Conservation (phyloP, 2,888 invertebrate species). For the Dusona sp. region DNA sequence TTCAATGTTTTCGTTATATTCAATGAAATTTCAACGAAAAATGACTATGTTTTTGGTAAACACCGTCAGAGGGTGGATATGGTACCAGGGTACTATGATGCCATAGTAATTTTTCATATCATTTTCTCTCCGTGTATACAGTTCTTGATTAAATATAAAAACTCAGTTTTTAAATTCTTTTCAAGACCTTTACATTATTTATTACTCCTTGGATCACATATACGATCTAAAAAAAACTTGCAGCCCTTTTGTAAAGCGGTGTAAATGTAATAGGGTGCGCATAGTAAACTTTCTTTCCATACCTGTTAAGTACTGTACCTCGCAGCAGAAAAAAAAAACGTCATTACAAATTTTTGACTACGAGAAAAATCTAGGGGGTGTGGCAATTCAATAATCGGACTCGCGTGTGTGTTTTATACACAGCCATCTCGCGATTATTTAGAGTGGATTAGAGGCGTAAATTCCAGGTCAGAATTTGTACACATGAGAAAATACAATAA, state of each 20-base stretch:
- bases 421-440: not conserved
- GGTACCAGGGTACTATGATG: too few relatives aligned
- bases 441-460: not conserved
- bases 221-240: not conserved
- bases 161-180: not conserved
- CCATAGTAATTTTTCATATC: too few relatives aligned
- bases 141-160: not conserved
- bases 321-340: conserved; percentile 6
- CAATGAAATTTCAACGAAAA: too few relatives aligned
- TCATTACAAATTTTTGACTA: not conserved
- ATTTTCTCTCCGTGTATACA: too few relatives aligned
- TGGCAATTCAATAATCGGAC: not conserved
- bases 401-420: not conserved
- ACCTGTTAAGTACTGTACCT: conserved; percentile 1
- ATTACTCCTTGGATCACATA: not conserved
- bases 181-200: not conserved
- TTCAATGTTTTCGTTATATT: too few relatives aligned
- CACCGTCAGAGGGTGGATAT: too few relatives aligned
- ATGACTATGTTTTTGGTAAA: too few relatives aligned
- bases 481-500: not conserved
- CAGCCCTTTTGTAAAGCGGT: not conserved
- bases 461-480: not conserved
- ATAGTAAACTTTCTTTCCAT: not conserved
- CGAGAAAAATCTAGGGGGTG: not conserved
- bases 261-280: not conserved